Percentiles rank a stretch among this genome's conserved stretches.
Conservation (phyloP, 2,888 invertebrate genomes). For the Nebria brevicollis region DNA sequence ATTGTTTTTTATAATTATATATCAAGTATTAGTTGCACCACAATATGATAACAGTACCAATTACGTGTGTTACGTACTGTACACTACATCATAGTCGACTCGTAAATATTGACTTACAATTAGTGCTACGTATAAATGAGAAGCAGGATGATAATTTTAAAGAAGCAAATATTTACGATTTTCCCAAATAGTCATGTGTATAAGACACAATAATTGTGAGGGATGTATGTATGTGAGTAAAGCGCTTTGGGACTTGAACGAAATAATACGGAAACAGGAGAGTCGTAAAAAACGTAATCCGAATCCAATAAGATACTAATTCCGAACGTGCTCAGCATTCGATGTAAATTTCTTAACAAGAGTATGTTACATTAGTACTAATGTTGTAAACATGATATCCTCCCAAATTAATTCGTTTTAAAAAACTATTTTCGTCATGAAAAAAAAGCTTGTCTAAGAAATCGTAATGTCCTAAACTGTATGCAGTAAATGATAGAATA, state of each 20-base stretch:
- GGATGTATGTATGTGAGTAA: neutral
- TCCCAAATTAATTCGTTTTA: too few relatives aligned
- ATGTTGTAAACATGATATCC: too few relatives aligned
- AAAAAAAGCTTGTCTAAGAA: neutral
- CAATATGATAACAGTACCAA: neutral
- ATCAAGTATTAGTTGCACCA: neutral
- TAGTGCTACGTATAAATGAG: neutral
- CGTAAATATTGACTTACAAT: neutral
- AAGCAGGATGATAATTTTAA: neutral
- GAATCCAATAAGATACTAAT: slow-evolving; percentile 44
- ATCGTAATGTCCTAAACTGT: neutral
- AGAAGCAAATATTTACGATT: neutral
- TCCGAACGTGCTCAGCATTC: slow-evolving; percentile 32
- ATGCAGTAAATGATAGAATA: neutral
- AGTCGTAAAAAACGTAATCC: slow-evolving; percentile 41
- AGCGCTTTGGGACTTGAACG: slow-evolving; percentile 7
- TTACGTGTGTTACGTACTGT: too few relatives aligned
- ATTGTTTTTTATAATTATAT: neutral
- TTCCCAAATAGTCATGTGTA: neutral
- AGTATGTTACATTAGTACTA: too few relatives aligned
- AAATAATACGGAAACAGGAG: slow-evolving; percentile 6
- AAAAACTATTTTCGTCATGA: too few relatives aligned
- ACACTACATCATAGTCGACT: too few relatives aligned
- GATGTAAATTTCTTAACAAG: too few relatives aligned
- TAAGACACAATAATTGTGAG: neutral